Conservation (phyloP, 2,113 vertebrate genomes). For the Procavia capensis region DNA sequence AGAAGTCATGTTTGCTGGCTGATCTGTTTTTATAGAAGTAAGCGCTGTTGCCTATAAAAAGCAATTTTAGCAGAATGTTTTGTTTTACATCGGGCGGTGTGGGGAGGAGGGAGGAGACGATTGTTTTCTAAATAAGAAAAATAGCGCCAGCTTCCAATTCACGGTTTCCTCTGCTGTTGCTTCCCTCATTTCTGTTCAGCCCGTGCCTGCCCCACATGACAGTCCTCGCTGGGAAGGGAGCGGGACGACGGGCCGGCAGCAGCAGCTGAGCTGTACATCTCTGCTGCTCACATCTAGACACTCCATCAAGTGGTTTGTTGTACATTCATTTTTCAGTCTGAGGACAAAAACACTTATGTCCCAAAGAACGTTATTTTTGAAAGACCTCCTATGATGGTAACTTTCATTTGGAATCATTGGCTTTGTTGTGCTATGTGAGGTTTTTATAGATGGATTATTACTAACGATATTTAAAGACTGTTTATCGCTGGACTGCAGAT, state of each 20-base stretch:
- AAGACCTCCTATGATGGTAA: neutral
- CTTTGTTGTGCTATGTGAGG: neutral
- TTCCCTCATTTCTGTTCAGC: neutral
- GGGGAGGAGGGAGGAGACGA: neutral
- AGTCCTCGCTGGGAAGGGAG: neutral
- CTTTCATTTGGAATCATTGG: neutral
- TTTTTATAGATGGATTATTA: neutral
- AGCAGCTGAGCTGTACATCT: neutral
- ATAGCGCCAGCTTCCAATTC: neutral
- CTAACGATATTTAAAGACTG: neutral
- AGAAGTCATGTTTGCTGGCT: neutral
- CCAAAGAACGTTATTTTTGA: neutral
- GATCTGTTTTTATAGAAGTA: neutral
- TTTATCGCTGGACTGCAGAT: neutral
- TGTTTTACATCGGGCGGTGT: neutral
- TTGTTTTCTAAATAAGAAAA: conserved; percentile 2
- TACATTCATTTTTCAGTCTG: neutral
- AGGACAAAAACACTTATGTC: neutral
- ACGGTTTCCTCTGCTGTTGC: neutral
- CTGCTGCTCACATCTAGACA: neutral
- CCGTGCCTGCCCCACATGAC: rapidly evolving
- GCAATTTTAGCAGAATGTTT: neutral
- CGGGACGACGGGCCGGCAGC: neutral
- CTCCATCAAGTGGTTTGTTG: neutral
- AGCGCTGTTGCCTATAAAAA: neutral